Evolutionary conservation across 1,140 invertebrate species (phyloP).

Genomic region (Drosophila kurseongensis): DNA sequence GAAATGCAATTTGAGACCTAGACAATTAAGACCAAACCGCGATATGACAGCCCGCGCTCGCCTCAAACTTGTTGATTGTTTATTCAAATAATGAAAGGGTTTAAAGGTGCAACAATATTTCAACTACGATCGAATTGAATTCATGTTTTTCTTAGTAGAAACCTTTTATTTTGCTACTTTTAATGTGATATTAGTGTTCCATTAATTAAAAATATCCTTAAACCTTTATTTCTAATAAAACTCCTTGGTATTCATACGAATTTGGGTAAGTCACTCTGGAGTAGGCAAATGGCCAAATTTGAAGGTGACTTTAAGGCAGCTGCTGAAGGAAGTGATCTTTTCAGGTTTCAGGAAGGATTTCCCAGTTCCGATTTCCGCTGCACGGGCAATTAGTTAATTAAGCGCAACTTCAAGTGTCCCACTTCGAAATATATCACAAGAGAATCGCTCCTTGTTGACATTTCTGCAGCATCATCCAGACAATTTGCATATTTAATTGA

Average conservation of each 20-base stretch:
- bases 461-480: slow-evolving; percentile 71
- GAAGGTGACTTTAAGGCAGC: slow-evolving; percentile 1
- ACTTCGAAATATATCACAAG: slow-evolving; percentile 59
- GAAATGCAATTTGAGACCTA: slow-evolving; percentile 16
- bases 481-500: slow-evolving; percentile 81
- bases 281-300: too few relatives aligned
- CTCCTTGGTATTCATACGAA: slow-evolving; percentile 4
- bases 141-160: too few relatives aligned
- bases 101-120: too few relatives aligned
- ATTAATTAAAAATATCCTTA: background rate
- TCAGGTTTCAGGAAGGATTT: background rate
- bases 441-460: slow-evolving; percentile 48
- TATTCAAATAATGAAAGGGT: background rate
- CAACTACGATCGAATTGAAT: too few relatives aligned
- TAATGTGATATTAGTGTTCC: too few relatives aligned
- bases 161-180: too few relatives aligned
- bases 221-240: background rate
- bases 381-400: slow-evolving; percentile 73
- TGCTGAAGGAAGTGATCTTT: background rate
- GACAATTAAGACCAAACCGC: slow-evolving; percentile 36
- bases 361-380: slow-evolving; percentile 1
- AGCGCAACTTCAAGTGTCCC: slow-evolving; percentile 65
- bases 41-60: slow-evolving; percentile 29
- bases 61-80: background rate
- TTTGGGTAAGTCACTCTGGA: background rate